Percentiles rank a stretch among this genome's conserved stretches.
Conservation (phyloP, 1,140 invertebrate genomes). For the Meloidogyne exigua region DNA sequence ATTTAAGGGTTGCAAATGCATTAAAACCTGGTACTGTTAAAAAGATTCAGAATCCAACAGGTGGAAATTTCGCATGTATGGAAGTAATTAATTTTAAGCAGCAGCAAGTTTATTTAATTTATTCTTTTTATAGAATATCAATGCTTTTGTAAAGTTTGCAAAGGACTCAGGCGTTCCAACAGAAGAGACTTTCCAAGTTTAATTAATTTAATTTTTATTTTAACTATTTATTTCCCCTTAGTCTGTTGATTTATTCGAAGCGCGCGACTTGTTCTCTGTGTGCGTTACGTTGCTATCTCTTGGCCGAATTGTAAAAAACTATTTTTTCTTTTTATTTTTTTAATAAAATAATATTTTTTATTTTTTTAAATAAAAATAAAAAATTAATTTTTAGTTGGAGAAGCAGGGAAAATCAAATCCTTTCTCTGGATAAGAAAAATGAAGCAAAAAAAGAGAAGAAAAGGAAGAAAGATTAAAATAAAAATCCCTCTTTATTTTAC, state of each 20-base stretch:
- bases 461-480: background rate
- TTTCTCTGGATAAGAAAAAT: conserved; percentile 10
- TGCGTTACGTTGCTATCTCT: conserved; percentile 89
- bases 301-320: conserved; percentile 84
- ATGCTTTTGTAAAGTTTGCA: conserved; percentile 82
- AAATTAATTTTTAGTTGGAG: conserved; percentile 42
- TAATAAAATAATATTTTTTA: background rate
- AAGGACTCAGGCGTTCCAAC: conserved; percentile 84
- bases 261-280: conserved; percentile 90
- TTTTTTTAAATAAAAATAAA: background rate
- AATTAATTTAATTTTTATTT: conserved; percentile 57
- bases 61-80: conserved; percentile 89
- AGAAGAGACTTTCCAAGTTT: conserved; percentile 87
- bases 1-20: conserved; percentile 59
- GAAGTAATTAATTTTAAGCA: background rate
- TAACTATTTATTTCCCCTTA: conserved; percentile 1
- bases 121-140: conserved; percentile 94
- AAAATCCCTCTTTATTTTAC: background rate
- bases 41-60: conserved; percentile 75
- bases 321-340: conserved; percentile 17
- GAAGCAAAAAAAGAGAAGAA: no score
- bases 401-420: conserved; percentile 43
- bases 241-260: conserved; percentile 68
- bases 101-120: no score
- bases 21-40: conserved; percentile 74